A percentile compares a stretch with the other conserved stretches of the same genome.
phyloP scores from a whole-genome alignment of 2,888 invertebrate species.

The Mactromeris polynyma region DNA sequence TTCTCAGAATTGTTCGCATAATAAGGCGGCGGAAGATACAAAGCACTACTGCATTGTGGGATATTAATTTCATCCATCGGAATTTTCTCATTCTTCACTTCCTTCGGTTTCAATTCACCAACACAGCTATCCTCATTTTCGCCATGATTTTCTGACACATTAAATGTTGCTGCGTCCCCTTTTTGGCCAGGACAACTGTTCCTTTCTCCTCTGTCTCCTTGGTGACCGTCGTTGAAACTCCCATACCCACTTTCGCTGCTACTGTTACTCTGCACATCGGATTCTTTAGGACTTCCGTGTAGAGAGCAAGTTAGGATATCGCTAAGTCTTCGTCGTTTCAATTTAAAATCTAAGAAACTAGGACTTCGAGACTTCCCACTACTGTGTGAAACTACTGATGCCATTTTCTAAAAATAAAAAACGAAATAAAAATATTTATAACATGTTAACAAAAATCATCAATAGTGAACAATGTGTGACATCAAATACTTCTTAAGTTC shows the following conservation, averaged over 20 bases:
- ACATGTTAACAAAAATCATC: too few relatives aligned
- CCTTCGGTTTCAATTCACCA: not conserved
- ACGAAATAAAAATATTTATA: too few relatives aligned
- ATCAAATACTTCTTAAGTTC: too few relatives aligned
- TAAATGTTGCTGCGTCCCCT: slow-evolving; percentile 12
- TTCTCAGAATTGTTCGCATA: slow-evolving; percentile 35
- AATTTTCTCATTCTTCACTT: not conserved
- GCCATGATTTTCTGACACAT: not conserved
- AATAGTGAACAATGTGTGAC: too few relatives aligned
- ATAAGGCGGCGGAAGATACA: slow-evolving; percentile 58
- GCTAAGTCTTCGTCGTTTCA: slow-evolving; percentile 98
- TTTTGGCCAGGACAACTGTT: slow-evolving; percentile 29
- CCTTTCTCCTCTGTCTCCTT: slow-evolving; percentile 17
- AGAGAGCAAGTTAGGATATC: slow-evolving; percentile 92
- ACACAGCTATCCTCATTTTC: not conserved
- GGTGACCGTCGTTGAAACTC: slow-evolving; percentile 52
- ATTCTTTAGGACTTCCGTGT: slow-evolving; percentile 58
- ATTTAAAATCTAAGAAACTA: slow-evolving; percentile 89
- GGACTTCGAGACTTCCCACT: slow-evolving; percentile 6
- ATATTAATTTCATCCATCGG: not conserved
- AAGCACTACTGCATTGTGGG: slow-evolving; percentile 36
- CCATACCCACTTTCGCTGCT: slow-evolving; percentile 77
- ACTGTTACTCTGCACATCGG: slow-evolving; percentile 74
- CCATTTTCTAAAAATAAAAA: slow-evolving; percentile 40
- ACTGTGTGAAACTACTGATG: not conserved